Base-by-base conservation (phyloP, 2,113 vertebrate genomes). In the Varanus salvator region DNA sequence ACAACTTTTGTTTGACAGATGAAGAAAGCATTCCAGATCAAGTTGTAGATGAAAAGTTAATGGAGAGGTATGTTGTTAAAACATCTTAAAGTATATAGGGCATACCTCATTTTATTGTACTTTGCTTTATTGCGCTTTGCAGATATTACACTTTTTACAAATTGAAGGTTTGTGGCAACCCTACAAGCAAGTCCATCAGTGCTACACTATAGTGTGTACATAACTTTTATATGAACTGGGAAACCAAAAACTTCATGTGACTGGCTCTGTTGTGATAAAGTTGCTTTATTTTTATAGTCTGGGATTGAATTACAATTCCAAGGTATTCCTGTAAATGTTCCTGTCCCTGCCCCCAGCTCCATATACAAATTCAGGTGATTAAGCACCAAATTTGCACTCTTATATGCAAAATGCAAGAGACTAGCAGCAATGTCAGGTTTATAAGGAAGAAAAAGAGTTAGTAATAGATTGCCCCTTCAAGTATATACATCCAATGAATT, bases 1-100 rank as follows among this genome's bases (percentile, higher is more conserved):
- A 54, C 69, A 0, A 0, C 80, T 93, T 31, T 95, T 94, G 88
- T 88, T 95, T 94, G 94, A 19, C 88, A 98, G 97, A 6, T 91
- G 34, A 96, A 94, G 92, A 94, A 90, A 83, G 50, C 72, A 34
- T 6, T 87, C 8, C 3, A 14, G 91, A 93, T 64, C 1, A 80
- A 1, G 0, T 12, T 3, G 0, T 3, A 60, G 93, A 94, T 60
- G 90, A 96, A 86, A 60, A 64, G 0, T 0, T 21, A 68, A 8
- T 54, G 0, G 52, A 84, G 14, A 6, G 2, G 97, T 97, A 97
- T 66, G 96, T 93, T 1, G 31, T 19, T 38, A 0, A 1, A 87
- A 72, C 25, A 23, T 85, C 14, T 91, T 27, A 71, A 77, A 52
- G 31, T 64, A 84, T 9, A 57, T 3, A 68, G 7, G 0, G 84